Evolutionary conservation across 2,797 vertebrate genomes (phyloP), one percentile per base, ranked within the genome.

Genomic region (Ctenosaura bakeri): DNA sequence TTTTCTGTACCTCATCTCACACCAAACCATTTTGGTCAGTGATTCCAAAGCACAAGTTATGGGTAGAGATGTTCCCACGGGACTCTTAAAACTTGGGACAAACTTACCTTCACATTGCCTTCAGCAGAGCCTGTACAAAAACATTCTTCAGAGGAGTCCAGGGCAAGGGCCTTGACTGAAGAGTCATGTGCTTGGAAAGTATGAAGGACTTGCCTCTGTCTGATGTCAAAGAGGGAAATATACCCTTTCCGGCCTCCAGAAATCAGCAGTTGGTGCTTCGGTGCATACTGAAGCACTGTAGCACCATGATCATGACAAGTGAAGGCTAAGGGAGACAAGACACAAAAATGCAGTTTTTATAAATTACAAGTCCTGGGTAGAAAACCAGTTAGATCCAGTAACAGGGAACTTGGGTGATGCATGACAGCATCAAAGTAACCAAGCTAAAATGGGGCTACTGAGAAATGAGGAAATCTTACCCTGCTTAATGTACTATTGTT

Each of bases 141-240:
- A 95, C 98, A 99, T 90, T 99, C 99, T 96, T 99, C 98, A 0
- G 97, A 98, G 92, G 98, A 95, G 90, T 99, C 98, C 94, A 99
- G 96, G 0, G 99, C 97, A 32, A 99, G 97, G 46, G 99, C 99
- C 94, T 99, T 99, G 74, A 99, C 97, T 91, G 99, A 98, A 0
- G 99, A 99, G 95, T 99, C 99, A 0, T 99, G 99, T 0, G 99
- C 99, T 96, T 99, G 99, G 97, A 99, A 99, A 6, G 98, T 99
- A 96, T 98, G 98, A n/a, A 99, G 97, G 86, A 97, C 97, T 94
- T 99, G 99, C 93, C 99, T 97, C 98, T 99, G 99, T 38, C 99
- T 97, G 96, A 99, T 98, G 97, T 99, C 99, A 86, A 99, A 99
- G 94, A 99, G 95, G 89, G 98, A 99, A 96, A 99, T 94, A 0